Base-by-base conservation (phyloP, 2,113 vertebrate genomes). In the Gymnorhina tibicen region DNA sequence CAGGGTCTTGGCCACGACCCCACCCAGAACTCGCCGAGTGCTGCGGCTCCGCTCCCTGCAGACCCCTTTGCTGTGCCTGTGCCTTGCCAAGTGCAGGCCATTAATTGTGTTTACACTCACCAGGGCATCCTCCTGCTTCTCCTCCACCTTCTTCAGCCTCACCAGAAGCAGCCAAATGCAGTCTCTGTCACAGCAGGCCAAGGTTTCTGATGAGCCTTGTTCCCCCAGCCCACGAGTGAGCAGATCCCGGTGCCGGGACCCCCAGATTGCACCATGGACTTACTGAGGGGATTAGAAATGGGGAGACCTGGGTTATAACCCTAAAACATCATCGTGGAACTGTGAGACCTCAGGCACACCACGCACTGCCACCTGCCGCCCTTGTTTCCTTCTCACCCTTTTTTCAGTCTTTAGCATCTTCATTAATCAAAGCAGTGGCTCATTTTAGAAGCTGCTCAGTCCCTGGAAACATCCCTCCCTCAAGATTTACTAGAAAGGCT, bases 311-410 rank as follows among this genome's bases (percentile, higher is more conserved):
- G 24, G 26, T 82, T 55, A 27, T 7, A 69, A 56, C n/a, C 59
- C 70, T 3, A 21, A 76, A 80, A 28, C 19, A 37, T 11, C 58
- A 37, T 0, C 11, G 11, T 22, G 35, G 21, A 39, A 39, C 24
- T 3, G 28, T 1, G 1, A 41, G 27, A 44, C 46, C 37, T 50
- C 2, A 0, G 37, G 55, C n/a, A 79, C 66, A 46, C 14, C 39
- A 19, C 5, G 8, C 46, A 13, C n/a, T 52, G 24, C 5, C 84
- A 41, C 17, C 66, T 41, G 58, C 35, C 27, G 58, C 35, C 27
- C n/a, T 69, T 28, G 11, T 7, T 50, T 58, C 28, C 22, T 60
- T 58, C 82, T 62, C 58, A 27, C 14, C 39, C 14, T 39, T 50
- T 42, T 21, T 39, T n/a, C 1, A 7, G 12, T 39, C 47, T 50